These are phyloP conservation scores for Ailuropoda melanoleuca DNA, from an alignment of 2,113 vertebrate species.

Conservation along the genomic window DNA sequence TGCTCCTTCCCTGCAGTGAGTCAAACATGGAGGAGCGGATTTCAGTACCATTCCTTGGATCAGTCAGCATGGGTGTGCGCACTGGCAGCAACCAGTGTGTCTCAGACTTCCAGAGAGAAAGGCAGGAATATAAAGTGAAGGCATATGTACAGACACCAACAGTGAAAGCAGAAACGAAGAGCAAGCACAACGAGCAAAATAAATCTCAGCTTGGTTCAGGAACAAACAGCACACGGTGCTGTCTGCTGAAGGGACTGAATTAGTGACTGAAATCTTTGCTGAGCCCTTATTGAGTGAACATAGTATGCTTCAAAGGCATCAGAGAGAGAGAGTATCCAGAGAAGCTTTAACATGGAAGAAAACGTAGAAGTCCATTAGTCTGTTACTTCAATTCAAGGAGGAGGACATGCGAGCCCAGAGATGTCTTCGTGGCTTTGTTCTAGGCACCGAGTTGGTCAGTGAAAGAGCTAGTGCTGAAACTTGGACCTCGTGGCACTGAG, in stretches of 20 bases:
- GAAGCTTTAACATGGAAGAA: background rate
- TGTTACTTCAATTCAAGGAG: background rate
- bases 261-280: background rate
- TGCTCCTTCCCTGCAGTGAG: constrained; percentile 37
- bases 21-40: constrained; percentile 7
- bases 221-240: background rate
- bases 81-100: background rate
- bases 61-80: constrained; percentile 1
- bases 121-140: constrained; percentile 40
- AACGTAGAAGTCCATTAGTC: background rate
- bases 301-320: background rate
- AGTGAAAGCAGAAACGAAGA: constrained; percentile 28
- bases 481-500: background rate
- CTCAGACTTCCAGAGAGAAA: constrained; percentile 49
- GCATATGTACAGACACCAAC: constrained; percentile 14
- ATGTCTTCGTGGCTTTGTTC: background rate
- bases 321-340: no score
- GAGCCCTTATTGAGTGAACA: background rate
- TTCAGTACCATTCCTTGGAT: background rate
- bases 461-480: background rate
- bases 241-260: constrained; percentile 26
- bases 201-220: constrained; percentile 49
- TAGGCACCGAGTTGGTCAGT: background rate
- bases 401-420: background rate
- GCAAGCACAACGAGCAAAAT: constrained; percentile 31